Base-by-base conservation (phyloP, 2,113 vertebrate species). In the Siniperca chuatsi region DNA sequence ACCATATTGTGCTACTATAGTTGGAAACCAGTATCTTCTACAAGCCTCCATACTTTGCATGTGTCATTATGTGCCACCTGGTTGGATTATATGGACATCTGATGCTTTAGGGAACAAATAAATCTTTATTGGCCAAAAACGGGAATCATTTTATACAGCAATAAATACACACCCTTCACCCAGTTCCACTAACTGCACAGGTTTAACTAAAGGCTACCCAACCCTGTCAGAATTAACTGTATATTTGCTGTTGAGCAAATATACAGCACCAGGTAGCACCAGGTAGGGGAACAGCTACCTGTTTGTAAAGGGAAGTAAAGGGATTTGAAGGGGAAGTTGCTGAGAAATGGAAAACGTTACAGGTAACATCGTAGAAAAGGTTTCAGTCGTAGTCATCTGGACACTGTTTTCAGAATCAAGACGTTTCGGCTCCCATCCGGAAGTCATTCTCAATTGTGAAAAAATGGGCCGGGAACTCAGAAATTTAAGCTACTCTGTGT, bases 241-340 rank as follows among this genome's bases (percentile, higher is more conserved):
- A 35, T 70, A 4, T 44, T 64, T 65, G 11, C 29, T 77, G 5
- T n/a, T 12, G 2, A 33, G 13, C 15, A 16, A n/a, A 54, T 6
- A 16, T 5, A 10, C 48, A 18, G 37, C 20, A 23, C 3, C 44
- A 42, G 33, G 25, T 1, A 18, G 37, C 20, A 23, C 3, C 44
- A 42, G 33, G 25, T 1, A 15, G 40, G 37, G 20, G 10, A 29
- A 11, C 69, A 23, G 13, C 8, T n/a, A n/a, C 33, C 40, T 42
- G 37, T 75, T 11, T 54, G 2, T 50, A 40, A 52, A 18, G 33
- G n/a, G 79, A 90, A 83, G 79, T 86, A 21, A 75, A 37, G 2
- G 2, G 54, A 42, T 33, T 78, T 29, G 33, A 76, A 60, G 23
- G 16, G 54, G 70, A 83, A 80, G 80, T 66, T 23, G n/a, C 18